phyloP scores from a whole-genome alignment of 1,140 invertebrate genomes.

The Mycetomoellerius zeteki region DNA sequence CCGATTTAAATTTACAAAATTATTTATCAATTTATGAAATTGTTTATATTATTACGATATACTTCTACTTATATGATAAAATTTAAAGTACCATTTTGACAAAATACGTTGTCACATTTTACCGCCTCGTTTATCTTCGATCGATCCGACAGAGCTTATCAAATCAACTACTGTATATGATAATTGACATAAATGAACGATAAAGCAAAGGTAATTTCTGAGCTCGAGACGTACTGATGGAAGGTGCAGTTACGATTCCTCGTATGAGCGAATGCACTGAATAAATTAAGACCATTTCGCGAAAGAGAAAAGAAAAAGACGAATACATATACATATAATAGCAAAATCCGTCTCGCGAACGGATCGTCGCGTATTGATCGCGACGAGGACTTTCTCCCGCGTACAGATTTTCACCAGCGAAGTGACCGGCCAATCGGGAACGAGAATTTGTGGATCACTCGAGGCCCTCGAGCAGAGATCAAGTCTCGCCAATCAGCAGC shows the following conservation, averaged over 20 bases:
- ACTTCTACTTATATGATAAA: neutral
- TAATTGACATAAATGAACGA: neutral
- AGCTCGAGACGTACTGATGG: conserved; percentile 21
- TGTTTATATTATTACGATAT: neutral
- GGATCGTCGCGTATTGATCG: neutral
- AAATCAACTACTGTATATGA: neutral
- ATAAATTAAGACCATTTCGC: neutral
- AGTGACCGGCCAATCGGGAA: conserved; percentile 31
- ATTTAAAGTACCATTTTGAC: neutral
- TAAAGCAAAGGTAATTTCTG: conserved; percentile 22
- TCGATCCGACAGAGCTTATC: conserved; percentile 33
- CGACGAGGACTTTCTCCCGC: conserved; percentile 38
- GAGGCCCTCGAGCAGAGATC: conserved; percentile 43
- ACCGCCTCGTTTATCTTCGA: conserved; percentile 37
- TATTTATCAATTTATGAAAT: neutral
- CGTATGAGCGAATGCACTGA: neutral
- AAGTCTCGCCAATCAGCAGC: conserved; percentile 31
- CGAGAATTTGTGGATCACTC: conserved; percentile 55
- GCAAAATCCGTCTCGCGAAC: neutral
- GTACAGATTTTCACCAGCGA: conserved; percentile 46
- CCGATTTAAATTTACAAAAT: neutral
- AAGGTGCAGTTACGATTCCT: neutral
- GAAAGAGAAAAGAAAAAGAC: neutral
- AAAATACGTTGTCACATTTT: conserved; percentile 5
- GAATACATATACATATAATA: neutral